Conservation (phyloP, 2,797 vertebrate species). For the Myripristis jacobus region DNA sequence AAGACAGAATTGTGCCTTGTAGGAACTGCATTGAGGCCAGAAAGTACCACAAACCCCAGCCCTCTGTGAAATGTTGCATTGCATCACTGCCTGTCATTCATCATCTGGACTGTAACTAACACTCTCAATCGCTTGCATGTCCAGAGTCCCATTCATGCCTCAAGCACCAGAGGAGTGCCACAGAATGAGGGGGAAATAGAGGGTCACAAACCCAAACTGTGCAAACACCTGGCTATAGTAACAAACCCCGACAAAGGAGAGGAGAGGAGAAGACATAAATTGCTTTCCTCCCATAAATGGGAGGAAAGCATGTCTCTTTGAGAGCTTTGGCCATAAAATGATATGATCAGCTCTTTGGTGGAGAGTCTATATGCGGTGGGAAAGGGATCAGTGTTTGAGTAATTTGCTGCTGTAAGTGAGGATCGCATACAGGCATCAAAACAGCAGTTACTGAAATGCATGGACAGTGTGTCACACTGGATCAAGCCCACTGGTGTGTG, state of each 20-base stretch:
- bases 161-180: slow-evolving; percentile 42
- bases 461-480: no score
- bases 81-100: slow-evolving; percentile 39
- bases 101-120: slow-evolving; percentile 49
- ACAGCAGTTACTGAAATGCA: no score
- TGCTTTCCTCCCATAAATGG: no score
- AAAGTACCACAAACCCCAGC: slow-evolving; percentile 61
- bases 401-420: no score
- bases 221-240: background rate
- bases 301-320: background rate
- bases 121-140: slow-evolving; percentile 44
- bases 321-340: background rate
- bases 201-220: background rate
- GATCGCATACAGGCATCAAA: no score
- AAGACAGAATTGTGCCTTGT: slow-evolving; percentile 25
- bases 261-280: slow-evolving; percentile 12
- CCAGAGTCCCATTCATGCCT: slow-evolving; percentile 51
- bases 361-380: no score
- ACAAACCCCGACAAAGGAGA: background rate
- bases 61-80: slow-evolving; percentile 54
- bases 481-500: no score
- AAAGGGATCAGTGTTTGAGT: no score
- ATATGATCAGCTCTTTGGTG: no score
- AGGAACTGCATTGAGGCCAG: slow-evolving; percentile 30
- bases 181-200: slow-evolving; percentile 34